phyloP scores from a whole-genome alignment of 2,797 vertebrate genomes.

The Protonibea diacanthus region DNA sequence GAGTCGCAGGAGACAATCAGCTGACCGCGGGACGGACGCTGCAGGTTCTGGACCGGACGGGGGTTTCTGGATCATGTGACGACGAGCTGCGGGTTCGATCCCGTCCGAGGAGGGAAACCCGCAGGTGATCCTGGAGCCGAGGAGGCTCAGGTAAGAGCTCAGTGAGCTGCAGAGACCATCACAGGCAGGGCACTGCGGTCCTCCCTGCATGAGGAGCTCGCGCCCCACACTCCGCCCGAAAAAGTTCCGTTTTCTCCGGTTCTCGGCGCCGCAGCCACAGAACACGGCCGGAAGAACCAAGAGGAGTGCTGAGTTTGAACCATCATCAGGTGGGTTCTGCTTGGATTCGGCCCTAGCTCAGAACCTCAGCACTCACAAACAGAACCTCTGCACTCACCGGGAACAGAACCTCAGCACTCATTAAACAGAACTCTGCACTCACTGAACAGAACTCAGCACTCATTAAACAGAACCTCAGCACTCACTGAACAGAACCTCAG shows the following conservation, averaged over 20 bases:
- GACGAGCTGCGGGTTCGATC: not conserved
- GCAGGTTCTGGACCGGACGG: constrained; percentile 1
- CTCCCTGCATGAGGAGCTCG: not conserved
- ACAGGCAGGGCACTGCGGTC: not conserved
- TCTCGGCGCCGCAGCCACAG: not conserved
- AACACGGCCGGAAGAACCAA: not conserved
- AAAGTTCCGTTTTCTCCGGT: not conserved
- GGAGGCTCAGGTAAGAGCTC: constrained; percentile 38
- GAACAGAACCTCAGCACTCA: no score
- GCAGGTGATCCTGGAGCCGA: not conserved
- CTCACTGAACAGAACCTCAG: no score
- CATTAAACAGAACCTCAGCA: no score
- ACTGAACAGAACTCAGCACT: no score
- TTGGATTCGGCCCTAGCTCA: not conserved
- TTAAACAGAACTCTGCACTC: no score
- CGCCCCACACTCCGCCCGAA: not conserved
- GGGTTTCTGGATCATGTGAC: constrained; percentile 18
- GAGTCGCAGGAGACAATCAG: constrained; percentile 31
- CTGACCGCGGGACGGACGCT: constrained; percentile 6
- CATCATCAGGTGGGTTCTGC: not conserved
- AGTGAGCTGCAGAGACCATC: not conserved
- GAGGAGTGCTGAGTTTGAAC: accelerated
- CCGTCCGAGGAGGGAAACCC: not conserved
- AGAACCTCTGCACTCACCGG: no score
- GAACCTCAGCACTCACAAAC: no score